Evolutionary conservation across 1,140 invertebrate genomes (phyloP), one percentile per base, ranked within the genome.

Genomic region (Choristoneura fumiferana): DNA sequence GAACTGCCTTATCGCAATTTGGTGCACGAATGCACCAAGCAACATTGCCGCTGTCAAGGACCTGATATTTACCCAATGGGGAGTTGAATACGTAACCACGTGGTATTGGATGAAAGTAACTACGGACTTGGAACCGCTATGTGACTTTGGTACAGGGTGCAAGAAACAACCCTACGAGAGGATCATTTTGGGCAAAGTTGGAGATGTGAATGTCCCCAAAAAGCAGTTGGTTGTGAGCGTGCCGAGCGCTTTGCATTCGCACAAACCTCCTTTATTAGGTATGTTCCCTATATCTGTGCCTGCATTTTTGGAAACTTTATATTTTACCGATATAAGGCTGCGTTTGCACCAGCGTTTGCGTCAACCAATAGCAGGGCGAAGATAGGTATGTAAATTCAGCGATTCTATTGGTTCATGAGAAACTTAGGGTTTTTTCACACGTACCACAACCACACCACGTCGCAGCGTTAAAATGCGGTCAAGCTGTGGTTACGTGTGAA

Each of bases 101-200:
- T 96, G 96, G 94, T 95, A 93, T 73, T 98, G 97, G 97, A 73
- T 98, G 18, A 98, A 98, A 90, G 90, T 96, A 1, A 96, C 95
- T 0, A 90, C 87, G 68, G 78, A 83, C 73, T 93, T 95, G 37
- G 86, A 93, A 66, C 91, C 92, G 22, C 85, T 97, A 14, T 95
- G 93, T 83, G 84, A 92, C 22, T 95, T 97, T 83, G 89, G 92
- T 18, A 71, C 83, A 37, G 91, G 90, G 34, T 89, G 89, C 65
- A 92, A 93, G 54, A 98, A 98, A 83, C 96, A 97, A 73, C 96
- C 97, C 0, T 98, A 94, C 87, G 97, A 98, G 88, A 90, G 92
- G 67, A 87, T 97, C 54, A 89, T 95, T 71, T 76, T 96, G 86
- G 93, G 93, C 61, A 89, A 91, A 76, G 84, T 90, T 76, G 71